Evolutionary conservation across 2,797 vertebrate species (phyloP).

Genomic region (Paguma larvata): DNA sequence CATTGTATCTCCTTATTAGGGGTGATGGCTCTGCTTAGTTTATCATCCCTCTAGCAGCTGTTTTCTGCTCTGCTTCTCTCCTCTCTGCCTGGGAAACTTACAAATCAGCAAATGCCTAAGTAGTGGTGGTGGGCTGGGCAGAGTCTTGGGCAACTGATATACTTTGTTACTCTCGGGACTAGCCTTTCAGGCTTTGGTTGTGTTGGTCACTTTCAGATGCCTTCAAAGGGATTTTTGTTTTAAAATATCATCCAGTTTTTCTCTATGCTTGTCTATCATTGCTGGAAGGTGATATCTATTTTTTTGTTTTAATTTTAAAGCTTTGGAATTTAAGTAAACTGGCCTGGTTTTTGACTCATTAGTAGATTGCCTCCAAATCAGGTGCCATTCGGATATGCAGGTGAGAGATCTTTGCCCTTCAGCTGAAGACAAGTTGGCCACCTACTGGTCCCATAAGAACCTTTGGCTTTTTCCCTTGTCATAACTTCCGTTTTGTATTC

Average conservation of each 20-base stretch:
- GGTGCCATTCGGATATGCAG: not conserved
- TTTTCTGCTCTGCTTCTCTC: not conserved
- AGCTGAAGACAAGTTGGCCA: not conserved
- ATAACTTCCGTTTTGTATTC: not conserved
- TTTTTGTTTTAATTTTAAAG: not conserved
- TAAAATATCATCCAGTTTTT: not conserved
- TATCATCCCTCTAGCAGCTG: not conserved
- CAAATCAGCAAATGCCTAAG: not conserved
- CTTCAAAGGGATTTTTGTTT: constrained; percentile 46
- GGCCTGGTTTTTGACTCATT: not conserved
- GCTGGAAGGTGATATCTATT: not conserved
- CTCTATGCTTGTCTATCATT: not conserved
- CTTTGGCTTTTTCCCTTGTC: not conserved
- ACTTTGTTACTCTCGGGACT: not conserved
- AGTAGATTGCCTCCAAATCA: not conserved
- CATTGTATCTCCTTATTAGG: not conserved
- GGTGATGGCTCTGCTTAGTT: not conserved
- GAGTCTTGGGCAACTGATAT: not conserved
- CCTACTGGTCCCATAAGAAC: not conserved
- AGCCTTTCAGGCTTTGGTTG: not conserved
- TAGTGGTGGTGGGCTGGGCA: not conserved
- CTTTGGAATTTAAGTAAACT: not conserved
- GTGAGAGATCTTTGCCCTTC: not conserved
- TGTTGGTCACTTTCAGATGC: constrained; percentile 33
- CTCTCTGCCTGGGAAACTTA: constrained; percentile 12